These are phyloP conservation scores for Acanthosepion lycidas DNA, from an alignment of 2,888 invertebrate genomes.

Conservation along the genomic window DNA sequence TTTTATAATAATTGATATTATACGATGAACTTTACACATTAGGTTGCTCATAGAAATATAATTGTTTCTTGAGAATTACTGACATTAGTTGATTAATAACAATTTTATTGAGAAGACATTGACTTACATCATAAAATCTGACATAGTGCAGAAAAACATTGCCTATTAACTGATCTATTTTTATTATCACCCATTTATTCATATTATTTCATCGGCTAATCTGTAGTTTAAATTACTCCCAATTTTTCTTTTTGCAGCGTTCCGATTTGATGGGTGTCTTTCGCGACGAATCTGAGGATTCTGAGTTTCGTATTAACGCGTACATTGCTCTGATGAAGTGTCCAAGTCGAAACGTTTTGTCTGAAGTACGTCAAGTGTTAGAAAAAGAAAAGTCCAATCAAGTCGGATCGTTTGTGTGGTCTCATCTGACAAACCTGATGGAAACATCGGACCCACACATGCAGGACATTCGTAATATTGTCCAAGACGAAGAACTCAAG, in stretches of 20 bases:
- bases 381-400: constrained; percentile 77
- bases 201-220: too few relatives aligned
- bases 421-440: constrained; percentile 89
- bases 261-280: constrained; percentile 79
- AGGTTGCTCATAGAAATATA: too few relatives aligned
- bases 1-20: too few relatives aligned
- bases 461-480: constrained; percentile 87
- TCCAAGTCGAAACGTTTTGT: constrained; percentile 84
- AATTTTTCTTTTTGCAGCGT: constrained; percentile 56
- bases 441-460: constrained; percentile 89
- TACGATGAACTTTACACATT: too few relatives aligned
- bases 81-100: too few relatives aligned
- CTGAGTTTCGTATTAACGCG: constrained; percentile 89
- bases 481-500: constrained; percentile 85
- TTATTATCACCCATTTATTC: too few relatives aligned
- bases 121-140: too few relatives aligned
- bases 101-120: too few relatives aligned
- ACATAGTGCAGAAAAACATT: too few relatives aligned
- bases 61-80: too few relatives aligned
- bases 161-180: too few relatives aligned
- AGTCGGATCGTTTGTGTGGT: constrained; percentile 96
- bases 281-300: constrained; percentile 82
- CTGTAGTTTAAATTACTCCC: too few relatives aligned
- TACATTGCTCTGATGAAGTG: constrained; percentile 93
- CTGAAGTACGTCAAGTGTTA: constrained; percentile 79